phyloP scores from a whole-genome alignment of 2,888 invertebrate species.

The Caenorhabditis japonica region DNA sequence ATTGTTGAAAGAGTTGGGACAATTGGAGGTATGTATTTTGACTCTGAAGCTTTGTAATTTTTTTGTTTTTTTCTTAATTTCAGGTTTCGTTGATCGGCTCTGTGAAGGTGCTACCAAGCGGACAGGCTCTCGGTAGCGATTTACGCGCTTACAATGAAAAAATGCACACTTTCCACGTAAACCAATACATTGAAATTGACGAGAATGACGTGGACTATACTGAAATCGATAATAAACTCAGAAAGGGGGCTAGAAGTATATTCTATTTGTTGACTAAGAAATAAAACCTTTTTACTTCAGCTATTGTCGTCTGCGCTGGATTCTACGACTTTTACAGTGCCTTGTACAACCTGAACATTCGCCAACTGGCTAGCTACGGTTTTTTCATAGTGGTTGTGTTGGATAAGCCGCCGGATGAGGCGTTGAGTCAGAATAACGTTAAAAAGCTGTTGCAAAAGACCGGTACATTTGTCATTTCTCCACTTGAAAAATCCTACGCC shows the following conservation, averaged over 20 bases:
- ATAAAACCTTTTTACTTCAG: constrained; percentile 13
- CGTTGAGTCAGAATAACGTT: constrained; percentile 30
- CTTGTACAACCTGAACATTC: constrained; percentile 17
- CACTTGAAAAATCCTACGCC: constrained; percentile 7
- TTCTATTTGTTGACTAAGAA: not conserved
- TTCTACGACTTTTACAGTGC: constrained; percentile 36
- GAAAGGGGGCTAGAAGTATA: constrained; percentile 18
- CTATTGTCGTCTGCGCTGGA: constrained; percentile 38
- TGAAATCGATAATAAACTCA: constrained; percentile 1
- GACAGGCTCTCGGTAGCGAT: constrained; percentile 18
- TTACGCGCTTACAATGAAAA: constrained; percentile 33
- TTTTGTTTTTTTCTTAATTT: too few relatives aligned
- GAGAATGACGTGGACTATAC: constrained; percentile 26
- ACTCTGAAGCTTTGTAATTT: not conserved
- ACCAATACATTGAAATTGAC: constrained; percentile 28
- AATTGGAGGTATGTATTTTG: constrained; percentile 22
- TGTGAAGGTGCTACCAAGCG: constrained; percentile 18
- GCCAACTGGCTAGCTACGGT: constrained; percentile 13
- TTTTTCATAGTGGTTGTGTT: constrained; percentile 30
- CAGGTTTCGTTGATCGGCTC: constrained; percentile 40
- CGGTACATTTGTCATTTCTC: constrained; percentile 34
- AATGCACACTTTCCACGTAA: constrained; percentile 30
- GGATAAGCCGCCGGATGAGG: constrained; percentile 37
- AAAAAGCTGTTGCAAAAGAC: constrained; percentile 31
- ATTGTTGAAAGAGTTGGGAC: constrained; percentile 24